Evolutionary conservation across 1,140 invertebrate species (phyloP).

Genomic region (Leucophenga varia): DNA sequence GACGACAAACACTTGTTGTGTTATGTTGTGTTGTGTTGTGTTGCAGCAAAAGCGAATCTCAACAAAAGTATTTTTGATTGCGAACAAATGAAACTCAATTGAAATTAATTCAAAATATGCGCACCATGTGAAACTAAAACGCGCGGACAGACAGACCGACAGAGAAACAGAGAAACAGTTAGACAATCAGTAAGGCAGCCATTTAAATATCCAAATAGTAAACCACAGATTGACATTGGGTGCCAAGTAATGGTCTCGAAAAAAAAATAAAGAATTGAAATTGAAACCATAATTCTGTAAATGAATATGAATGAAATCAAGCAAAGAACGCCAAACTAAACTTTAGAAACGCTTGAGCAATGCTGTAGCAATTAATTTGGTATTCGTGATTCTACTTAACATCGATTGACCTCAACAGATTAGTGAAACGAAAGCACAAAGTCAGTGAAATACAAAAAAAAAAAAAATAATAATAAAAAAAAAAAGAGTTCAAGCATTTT

Average conservation of each 20-base stretch:
- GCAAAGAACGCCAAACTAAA: no score
- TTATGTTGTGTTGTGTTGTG: conserved; percentile 14
- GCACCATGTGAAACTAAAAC: conserved; percentile 41
- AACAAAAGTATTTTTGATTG: conserved; percentile 32
- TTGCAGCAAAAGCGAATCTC: conserved; percentile 1
- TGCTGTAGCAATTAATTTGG: conserved; percentile 57
- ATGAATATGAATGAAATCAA: no score
- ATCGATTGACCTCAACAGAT: conserved; percentile 57
- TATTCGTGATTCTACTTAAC: conserved; percentile 58
- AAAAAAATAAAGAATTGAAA: no score
- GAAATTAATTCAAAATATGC: conserved; percentile 54
- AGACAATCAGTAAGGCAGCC: no score
- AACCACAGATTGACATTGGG: no score
- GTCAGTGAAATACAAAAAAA: no score
- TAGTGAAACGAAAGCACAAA: conserved; percentile 29
- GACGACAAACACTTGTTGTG: not conserved
- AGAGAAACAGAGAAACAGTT: not conserved
- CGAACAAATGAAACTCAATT: conserved; percentile 53
- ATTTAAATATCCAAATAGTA: not conserved
- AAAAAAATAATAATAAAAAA: no score
- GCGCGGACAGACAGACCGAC: not conserved
- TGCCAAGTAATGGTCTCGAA: no score
- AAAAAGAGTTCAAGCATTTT: no score
- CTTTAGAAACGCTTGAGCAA: no score
- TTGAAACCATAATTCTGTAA: no score